Evolutionary conservation across 2,888 invertebrate genomes (phyloP), one percentile per base, ranked within the genome.

Genomic region (Nesidiocoris tenuis): DNA sequence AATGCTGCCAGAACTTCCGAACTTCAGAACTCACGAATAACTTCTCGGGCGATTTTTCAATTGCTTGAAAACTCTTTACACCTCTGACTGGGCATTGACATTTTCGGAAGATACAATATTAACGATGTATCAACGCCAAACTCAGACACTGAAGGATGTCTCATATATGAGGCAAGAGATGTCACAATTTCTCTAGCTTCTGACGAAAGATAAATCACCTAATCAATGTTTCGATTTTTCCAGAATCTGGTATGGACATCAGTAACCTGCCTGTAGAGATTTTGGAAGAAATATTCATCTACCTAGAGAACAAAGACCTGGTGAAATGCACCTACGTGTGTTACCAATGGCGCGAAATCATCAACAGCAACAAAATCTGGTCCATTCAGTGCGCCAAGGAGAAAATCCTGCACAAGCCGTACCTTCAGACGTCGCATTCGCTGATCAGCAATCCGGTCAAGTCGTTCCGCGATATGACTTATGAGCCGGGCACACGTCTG

Each of bases 321-420:
- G 55, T 63, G 18, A 75, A 59, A 12, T 79, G 79, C 68, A 65
- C 71, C 23, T 57, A 67, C 5, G 79, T 79, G 22, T 76, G 72
- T 12, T 12, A 67, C 18, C 71, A 75, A 74, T 79, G 79, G 79
- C 74, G 72, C 12, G 79, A 79, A 61, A 75, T 77, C 54, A 67
- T 79, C 39, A 79, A 79, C 63, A 75, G 77, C 39, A 79, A 79
- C 65, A 70, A 72, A 24, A 64, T 79, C 9, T 79, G 79, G 79
- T 72, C 76, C n/a, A 61, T 72, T 19, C 71, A 76, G 17, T 79
- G 79, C 22, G 57, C 25, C 12, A 22, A 56, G 5, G 59, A 77
- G 5, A 55, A 17, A 9, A 56, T 77, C 18, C 55, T 54, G 1
- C 61, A 67, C 19, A 77, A 72, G 59, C 71, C 64, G 21, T 64